Evolutionary conservation across 2,113 vertebrate genomes (phyloP).

Genomic region (Sorex araneus): DNA sequence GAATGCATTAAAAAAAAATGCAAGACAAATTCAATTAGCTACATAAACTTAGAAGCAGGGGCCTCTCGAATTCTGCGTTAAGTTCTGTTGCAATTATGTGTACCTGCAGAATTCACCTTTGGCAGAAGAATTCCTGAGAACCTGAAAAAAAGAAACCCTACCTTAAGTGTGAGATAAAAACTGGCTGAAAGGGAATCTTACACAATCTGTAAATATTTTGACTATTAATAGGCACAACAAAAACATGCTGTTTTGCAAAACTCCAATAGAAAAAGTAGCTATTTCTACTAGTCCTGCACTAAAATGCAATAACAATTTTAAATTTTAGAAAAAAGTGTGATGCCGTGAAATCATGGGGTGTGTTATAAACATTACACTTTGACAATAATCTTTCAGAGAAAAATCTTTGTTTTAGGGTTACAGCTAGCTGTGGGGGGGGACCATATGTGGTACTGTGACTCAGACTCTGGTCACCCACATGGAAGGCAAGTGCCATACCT

Average conservation of each 20-base stretch:
- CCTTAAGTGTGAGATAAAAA: conserved; percentile 89
- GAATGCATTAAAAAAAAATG: conserved; percentile 73
- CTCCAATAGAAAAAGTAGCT: conserved; percentile 76
- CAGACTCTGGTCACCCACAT: too few relatives aligned
- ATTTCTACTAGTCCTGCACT: conserved; percentile 67
- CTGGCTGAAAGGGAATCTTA: conserved; percentile 89
- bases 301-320: conserved; percentile 13
- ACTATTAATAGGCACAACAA: conserved; percentile 83
- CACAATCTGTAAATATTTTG: conserved; percentile 85
- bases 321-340: conserved; percentile 37
- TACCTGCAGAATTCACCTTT: conserved; percentile 92
- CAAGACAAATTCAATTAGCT: conserved; percentile 82
- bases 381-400: background rate
- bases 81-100: conserved; percentile 90
- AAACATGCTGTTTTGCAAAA: conserved; percentile 81
- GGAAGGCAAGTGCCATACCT: too few relatives aligned
- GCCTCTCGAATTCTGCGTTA: conserved; percentile 91
- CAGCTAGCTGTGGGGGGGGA: too few relatives aligned
- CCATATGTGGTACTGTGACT: too few relatives aligned
- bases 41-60: conserved; percentile 85
- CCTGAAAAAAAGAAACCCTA: conserved; percentile 91
- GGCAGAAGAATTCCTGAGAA: conserved; percentile 91
- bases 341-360: background rate
- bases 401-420: background rate
- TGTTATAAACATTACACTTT: background rate